Percentiles rank a stretch among this genome's conserved stretches.
Conservation (phyloP, 2,113 vertebrate species). For the Neotragus moschatus region DNA sequence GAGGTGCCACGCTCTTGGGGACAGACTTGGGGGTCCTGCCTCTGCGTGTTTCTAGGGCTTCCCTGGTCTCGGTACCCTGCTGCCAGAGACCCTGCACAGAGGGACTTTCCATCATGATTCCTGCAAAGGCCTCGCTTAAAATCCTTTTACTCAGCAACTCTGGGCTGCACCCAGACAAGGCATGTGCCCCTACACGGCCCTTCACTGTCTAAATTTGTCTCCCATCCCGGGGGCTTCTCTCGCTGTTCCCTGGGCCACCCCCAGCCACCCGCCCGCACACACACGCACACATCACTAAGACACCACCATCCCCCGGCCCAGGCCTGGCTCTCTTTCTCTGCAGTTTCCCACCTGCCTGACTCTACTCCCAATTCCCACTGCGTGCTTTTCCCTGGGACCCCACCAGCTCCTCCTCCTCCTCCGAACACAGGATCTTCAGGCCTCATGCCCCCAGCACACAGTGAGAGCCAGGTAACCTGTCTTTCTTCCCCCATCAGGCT, state of each 20-base stretch:
- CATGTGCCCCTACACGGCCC: accelerated
- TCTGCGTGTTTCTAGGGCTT: accelerated
- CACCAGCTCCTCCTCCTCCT: not conserved
- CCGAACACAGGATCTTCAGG: no score
- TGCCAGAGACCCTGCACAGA: not conserved
- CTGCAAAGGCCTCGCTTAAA: accelerated
- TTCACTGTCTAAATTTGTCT: not conserved
- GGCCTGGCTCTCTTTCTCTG: not conserved
- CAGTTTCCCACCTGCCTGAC: not conserved
- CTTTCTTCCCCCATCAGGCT: not conserved
- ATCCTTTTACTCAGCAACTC: not conserved
- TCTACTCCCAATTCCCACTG: not conserved
- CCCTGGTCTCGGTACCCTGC: accelerated
- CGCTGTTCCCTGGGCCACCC: not conserved
- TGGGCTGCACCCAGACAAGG: no score
- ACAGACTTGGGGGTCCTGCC: not conserved
- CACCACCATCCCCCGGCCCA: accelerated
- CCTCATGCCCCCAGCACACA: not conserved
- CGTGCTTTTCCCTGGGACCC: accelerated
- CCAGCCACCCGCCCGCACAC: accelerated
- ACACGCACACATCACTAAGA: not conserved
- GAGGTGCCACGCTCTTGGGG: not conserved
- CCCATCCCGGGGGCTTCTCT: not conserved
- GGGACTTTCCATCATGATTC: not conserved
- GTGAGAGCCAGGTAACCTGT: not conserved